Evolutionary conservation across 2,888 invertebrate species (phyloP).

Genomic region (Volucella bombylans): DNA sequence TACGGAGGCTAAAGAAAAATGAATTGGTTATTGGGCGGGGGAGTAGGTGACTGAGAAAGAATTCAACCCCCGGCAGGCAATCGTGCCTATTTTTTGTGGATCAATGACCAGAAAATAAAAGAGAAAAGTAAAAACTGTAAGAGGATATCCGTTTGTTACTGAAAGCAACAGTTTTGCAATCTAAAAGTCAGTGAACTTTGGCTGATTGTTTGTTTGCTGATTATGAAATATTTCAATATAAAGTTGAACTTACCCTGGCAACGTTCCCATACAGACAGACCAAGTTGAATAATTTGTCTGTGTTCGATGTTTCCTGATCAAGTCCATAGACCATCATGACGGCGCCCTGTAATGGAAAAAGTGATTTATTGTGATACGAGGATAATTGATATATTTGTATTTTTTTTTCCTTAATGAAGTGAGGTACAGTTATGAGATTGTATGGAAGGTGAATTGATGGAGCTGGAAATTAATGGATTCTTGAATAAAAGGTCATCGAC

Average conservation of each 20-base stretch:
- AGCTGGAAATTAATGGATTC: too few relatives aligned
- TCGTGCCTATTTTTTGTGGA: background rate
- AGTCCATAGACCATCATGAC: constrained; percentile 99
- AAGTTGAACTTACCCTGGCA: constrained; percentile 89
- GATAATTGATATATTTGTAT: too few relatives aligned
- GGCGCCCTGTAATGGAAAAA: constrained; percentile 86
- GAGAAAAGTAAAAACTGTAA: too few relatives aligned
- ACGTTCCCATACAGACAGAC: constrained; percentile 99
- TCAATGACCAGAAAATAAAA: background rate
- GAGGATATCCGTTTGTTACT: background rate
- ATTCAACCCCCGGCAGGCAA: background rate
- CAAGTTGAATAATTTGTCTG: constrained; percentile 97
- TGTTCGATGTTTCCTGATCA: constrained; percentile 95
- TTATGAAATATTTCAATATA: background rate
- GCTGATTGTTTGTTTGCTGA: background rate
- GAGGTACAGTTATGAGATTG: too few relatives aligned
- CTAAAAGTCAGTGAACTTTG: background rate
- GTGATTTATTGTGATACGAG: background rate
- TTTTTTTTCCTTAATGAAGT: too few relatives aligned
- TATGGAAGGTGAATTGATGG: too few relatives aligned
- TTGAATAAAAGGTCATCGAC: too few relatives aligned
- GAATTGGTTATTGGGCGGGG: too few relatives aligned
- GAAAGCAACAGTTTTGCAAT: constrained; percentile 16
- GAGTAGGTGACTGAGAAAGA: background rate
- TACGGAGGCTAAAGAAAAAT: too few relatives aligned